Base-by-base conservation (phyloP, 2,797 vertebrate genomes). In the Knipowitschia caucasica region DNA sequence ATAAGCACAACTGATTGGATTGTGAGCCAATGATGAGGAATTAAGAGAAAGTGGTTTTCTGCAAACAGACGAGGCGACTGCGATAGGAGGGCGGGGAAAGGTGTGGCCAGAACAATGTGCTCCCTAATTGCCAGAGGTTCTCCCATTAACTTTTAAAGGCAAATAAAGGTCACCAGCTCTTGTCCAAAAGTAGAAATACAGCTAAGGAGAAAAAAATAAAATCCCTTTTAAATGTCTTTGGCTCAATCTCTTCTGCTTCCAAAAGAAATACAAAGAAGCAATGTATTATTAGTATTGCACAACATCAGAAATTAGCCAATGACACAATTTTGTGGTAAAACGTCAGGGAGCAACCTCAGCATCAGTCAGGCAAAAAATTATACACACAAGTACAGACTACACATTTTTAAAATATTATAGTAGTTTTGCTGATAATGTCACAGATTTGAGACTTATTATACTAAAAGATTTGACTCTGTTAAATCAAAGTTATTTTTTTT, bases 381-480 rank as follows among this genome's bases (percentile, higher is more conserved):
- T 65, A 73, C 14, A 27, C 67, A 87, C 69, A 71, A 62, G 79
- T 84, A 84, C 81, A 90, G 90, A 81, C 69, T 89, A 87, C 91
- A 89, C 89, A 88, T 92, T 92, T 92, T 90, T 90, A 93, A 94
- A 94, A 92, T 91, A 93, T 88, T 75, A 92, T 88, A 91, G 89
- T 85, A 74, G 59, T 89, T 91, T 87, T 88, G 89, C 88, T 88
- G 89, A 93, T 93, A 93, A 93, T 92, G 92, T 94, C 92, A 93
- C 91, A 90, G 92, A 91, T 92, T 92, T 93, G 92, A 93, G 94
- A 95, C 94, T 93, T 93, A 91, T 94, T 90, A 92, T 92, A 94
- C 90, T 90, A 92, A 93, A 89, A 49, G 29, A 83, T 84, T 72
- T 78, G 90, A 75, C 90, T 90, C 82, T 87, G 90, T 82, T 92